Evolutionary conservation across 2,797 vertebrate species (phyloP).

Genomic region (Acrossocheilus wenchowensis): DNA sequence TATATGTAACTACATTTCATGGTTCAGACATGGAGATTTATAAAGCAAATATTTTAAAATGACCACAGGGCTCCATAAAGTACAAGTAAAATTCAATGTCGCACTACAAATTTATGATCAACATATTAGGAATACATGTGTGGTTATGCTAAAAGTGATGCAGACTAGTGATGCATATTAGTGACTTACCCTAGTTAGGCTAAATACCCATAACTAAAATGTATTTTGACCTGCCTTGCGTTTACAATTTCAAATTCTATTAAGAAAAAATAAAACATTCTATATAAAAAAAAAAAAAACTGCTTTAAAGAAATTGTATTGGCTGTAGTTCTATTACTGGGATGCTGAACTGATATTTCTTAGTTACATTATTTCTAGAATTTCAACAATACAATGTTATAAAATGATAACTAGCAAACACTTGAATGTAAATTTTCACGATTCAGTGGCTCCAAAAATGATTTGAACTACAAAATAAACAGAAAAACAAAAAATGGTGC

Average conservation of each 20-base stretch:
- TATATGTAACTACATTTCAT: constrained; percentile 18
- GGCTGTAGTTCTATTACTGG: neutral
- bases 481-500: neutral
- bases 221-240: neutral
- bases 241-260: neutral
- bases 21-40: neutral
- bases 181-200: neutral
- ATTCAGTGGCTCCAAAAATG: neutral
- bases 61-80: constrained; percentile 15
- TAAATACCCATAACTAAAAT: neutral
- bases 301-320: neutral
- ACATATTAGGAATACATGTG: neutral
- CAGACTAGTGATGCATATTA: neutral
- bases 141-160: neutral
- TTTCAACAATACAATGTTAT: neutral
- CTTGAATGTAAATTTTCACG: neutral
- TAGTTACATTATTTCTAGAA: neutral
- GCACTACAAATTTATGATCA: neutral
- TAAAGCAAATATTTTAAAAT: constrained; percentile 10
- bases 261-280: neutral
- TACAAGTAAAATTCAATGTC: neutral
- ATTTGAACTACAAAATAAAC: neutral
- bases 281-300: neutral
- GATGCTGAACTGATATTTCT: neutral
- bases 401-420: neutral